Evolutionary conservation across 2,888 invertebrate genomes (phyloP).

Genomic region (Therioaphis trifolii): DNA sequence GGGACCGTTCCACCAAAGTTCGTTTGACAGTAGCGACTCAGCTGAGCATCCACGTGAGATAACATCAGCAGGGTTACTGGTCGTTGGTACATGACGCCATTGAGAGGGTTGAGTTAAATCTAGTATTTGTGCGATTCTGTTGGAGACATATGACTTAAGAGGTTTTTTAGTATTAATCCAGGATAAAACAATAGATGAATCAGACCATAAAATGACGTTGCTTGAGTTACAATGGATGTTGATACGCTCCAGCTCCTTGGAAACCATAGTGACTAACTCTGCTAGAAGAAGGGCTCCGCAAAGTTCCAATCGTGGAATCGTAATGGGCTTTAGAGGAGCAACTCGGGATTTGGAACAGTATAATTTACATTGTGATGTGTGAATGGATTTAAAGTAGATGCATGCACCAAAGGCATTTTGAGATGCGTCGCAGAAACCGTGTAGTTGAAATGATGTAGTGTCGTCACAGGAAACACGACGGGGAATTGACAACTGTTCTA

Average conservation of each 20-base stretch:
- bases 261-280: not conserved
- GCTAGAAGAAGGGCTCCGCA: not conserved
- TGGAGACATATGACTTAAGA: not conserved
- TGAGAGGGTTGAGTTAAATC: not conserved
- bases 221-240: not conserved
- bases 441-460: not conserved
- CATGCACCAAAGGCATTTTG: not conserved
- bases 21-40: not conserved
- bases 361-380: not conserved
- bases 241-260: not conserved
- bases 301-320: not conserved
- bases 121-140: not conserved
- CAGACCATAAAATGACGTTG: not conserved
- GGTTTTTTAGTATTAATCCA: conserved; percentile 6
- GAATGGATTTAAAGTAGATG: not conserved
- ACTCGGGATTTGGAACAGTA: conserved; percentile 7
- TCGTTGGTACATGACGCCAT: not conserved
- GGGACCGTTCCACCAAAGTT: conserved; percentile 13
- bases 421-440: not conserved
- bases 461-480: not conserved
- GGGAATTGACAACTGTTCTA: not conserved
- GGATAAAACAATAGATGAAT: not conserved
- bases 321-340: not conserved
- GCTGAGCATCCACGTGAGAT: not conserved
- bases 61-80: not conserved